Conservation (phyloP, 2,888 invertebrate genomes). For the Acrobeloides nanus region DNA sequence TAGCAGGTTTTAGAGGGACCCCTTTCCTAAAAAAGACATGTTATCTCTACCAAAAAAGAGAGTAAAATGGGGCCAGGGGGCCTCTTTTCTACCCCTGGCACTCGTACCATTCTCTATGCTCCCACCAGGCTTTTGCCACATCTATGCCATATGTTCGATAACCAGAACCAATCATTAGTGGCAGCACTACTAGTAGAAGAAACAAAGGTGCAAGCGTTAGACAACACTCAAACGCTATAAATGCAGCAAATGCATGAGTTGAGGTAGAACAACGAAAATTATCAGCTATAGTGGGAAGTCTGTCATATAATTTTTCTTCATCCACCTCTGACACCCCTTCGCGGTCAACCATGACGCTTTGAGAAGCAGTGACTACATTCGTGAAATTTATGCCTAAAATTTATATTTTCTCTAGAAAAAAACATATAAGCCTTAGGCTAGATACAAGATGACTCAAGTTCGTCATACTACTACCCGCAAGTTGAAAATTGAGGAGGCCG, state of each 20-base stretch:
- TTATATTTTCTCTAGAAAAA: too few relatives aligned
- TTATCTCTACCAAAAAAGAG: too few relatives aligned
- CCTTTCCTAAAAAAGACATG: constrained; percentile 19
- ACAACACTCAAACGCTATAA: constrained; percentile 16
- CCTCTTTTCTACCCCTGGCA: too few relatives aligned
- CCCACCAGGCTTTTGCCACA: constrained; percentile 19
- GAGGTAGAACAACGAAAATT: constrained; percentile 24
- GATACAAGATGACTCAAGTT: too few relatives aligned
- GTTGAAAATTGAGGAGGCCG: too few relatives aligned
- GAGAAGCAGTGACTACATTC: constrained; percentile 17
- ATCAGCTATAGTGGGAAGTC: constrained; percentile 14
- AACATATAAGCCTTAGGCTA: too few relatives aligned
- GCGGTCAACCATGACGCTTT: constrained; percentile 17
- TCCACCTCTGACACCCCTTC: constrained; percentile 20
- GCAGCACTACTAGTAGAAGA: constrained; percentile 16
- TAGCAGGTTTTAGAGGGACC: constrained; percentile 9
- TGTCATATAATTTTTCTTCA: constrained; percentile 18
- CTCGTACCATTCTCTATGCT: constrained; percentile 18
- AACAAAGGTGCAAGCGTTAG: constrained; percentile 19
- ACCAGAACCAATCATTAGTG: constrained; percentile 17
- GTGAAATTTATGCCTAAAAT: constrained; percentile 20
- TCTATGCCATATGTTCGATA: constrained; percentile 22
- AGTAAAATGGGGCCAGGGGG: too few relatives aligned
- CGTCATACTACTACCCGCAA: too few relatives aligned
- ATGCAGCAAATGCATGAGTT: constrained; percentile 21